phyloP scores from a whole-genome alignment of 1,140 invertebrate genomes.

The Apocrypta bakeri region DNA sequence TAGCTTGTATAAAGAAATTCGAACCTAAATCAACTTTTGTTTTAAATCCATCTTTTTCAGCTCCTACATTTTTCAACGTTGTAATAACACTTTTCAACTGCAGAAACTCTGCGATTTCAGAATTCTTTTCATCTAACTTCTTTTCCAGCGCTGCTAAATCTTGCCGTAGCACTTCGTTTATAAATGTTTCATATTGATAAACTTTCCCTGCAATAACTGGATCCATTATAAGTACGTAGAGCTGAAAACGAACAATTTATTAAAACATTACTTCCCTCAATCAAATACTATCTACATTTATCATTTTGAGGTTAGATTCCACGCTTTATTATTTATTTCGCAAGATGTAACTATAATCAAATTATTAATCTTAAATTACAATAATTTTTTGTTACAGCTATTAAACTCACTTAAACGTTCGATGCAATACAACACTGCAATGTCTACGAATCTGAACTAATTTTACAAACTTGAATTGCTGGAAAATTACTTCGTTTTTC shows the following conservation, averaged over 20 bases:
- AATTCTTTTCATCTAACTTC: slow-evolving; percentile 78
- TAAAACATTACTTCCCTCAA: not conserved
- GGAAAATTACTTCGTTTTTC: not conserved
- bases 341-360: not conserved
- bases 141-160: slow-evolving; percentile 78
- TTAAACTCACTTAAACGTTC: not conserved
- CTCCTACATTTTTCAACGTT: slow-evolving; percentile 62
- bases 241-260: not conserved
- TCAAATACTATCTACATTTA: not conserved
- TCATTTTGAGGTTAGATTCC: not conserved
- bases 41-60: slow-evolving; percentile 79
- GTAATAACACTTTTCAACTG: slow-evolving; percentile 81
- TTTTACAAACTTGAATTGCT: not conserved
- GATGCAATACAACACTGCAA: not conserved
- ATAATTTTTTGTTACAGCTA: not conserved
- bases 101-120: slow-evolving; percentile 83
- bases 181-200: slow-evolving; percentile 75
- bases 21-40: slow-evolving; percentile 87
- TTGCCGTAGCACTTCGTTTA: slow-evolving; percentile 81
- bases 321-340: not conserved
- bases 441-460: not conserved
- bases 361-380: not conserved
- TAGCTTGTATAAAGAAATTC: slow-evolving; percentile 84
- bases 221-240: slow-evolving; percentile 58
- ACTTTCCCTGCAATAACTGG: slow-evolving; percentile 66